A percentile compares a stretch with the other conserved stretches of the same genome.
Evolutionary conservation across 2,797 vertebrate species (phyloP).

Genomic region (Smutsia gigantea): DNA sequence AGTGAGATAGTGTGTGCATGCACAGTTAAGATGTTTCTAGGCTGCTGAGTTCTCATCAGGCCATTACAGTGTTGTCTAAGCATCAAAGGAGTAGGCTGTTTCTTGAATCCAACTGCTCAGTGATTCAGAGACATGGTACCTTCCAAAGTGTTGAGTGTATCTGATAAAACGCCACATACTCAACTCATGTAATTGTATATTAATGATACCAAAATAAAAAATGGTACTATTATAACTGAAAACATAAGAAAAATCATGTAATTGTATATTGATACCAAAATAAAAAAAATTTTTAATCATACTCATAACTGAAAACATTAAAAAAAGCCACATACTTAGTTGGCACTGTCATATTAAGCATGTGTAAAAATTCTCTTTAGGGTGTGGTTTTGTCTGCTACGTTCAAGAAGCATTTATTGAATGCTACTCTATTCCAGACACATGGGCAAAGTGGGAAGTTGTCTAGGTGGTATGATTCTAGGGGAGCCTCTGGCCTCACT

Average conservation of each 20-base stretch:
- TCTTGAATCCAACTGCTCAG: not conserved
- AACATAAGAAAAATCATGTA: too few relatives aligned
- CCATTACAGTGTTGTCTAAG: not conserved
- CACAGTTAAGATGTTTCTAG: not conserved
- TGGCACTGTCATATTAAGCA: not conserved
- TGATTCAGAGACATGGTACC: not conserved
- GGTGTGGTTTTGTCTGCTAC: constrained; percentile 62
- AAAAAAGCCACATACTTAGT: constrained; percentile 8
- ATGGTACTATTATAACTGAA: too few relatives aligned
- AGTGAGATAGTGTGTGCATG: not conserved
- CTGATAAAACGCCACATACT: constrained; percentile 44
- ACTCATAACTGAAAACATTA: too few relatives aligned
- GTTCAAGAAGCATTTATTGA: constrained; percentile 56
- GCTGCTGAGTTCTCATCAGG: not conserved
- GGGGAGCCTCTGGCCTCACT: not conserved
- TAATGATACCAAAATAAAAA: too few relatives aligned
- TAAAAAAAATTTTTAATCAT: too few relatives aligned
- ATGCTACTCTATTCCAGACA: not conserved
- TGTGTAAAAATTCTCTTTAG: constrained; percentile 56
- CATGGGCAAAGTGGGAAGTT: not conserved
- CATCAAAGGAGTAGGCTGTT: not conserved
- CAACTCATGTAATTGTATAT: not conserved
- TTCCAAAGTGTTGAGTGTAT: not conserved
- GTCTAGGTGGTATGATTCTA: not conserved
- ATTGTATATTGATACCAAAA: too few relatives aligned